phyloP scores from a whole-genome alignment of 1,140 invertebrate genomes.

The Drosophila novamexicana region DNA sequence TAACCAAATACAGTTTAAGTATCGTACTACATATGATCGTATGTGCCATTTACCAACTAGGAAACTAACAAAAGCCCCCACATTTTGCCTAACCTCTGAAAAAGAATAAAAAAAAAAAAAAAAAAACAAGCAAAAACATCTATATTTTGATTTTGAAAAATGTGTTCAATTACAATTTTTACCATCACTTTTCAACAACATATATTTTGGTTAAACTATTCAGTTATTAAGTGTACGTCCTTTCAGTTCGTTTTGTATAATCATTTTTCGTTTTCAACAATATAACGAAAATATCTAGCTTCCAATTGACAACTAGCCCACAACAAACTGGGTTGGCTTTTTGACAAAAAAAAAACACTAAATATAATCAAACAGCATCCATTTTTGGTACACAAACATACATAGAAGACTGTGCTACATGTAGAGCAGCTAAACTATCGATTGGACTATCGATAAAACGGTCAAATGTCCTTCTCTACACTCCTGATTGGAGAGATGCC shows the following conservation, averaged over 20 bases:
- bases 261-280: constrained; percentile 63
- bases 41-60: constrained; percentile 56
- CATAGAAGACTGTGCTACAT: not conserved
- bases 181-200: constrained; percentile 67
- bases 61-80: constrained; percentile 60
- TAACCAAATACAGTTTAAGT: constrained; percentile 45
- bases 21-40: constrained; percentile 48
- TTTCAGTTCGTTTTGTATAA: constrained; percentile 71
- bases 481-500: too few relatives aligned
- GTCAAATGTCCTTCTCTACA: too few relatives aligned
- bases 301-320: constrained; percentile 28
- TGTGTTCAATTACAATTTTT: constrained; percentile 68
- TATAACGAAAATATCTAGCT: constrained; percentile 50
- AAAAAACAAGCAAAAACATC: constrained; percentile 39
- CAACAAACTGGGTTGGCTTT: constrained; percentile 22
- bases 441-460: too few relatives aligned
- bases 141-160: constrained; percentile 61
- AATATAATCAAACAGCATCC: constrained; percentile 14
- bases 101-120: constrained; percentile 32
- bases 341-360: constrained; percentile 1
- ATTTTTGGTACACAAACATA: constrained; percentile 4
- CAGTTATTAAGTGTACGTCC: constrained; percentile 75
- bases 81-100: constrained; percentile 47
- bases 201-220: constrained; percentile 67
- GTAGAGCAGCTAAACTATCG: too few relatives aligned